phyloP scores from a whole-genome alignment of 2,797 vertebrate genomes.

The Ispidina picta region DNA sequence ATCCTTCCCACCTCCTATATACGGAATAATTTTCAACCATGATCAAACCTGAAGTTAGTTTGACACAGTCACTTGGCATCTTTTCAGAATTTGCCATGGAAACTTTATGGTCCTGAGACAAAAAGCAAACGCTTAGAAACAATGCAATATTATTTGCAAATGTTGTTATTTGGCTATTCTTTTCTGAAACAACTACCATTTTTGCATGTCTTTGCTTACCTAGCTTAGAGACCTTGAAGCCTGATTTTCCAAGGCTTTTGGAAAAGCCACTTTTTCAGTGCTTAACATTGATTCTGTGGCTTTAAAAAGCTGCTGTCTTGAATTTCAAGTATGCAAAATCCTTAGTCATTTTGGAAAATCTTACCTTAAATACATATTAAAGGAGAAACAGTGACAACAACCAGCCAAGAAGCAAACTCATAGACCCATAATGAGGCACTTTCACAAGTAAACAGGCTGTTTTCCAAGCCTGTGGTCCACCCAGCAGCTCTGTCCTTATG shows the following conservation, averaged over 20 bases:
- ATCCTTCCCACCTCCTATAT: neutral
- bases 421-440: slow-evolving; percentile 2
- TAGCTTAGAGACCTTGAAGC: neutral
- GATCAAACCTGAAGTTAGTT: neutral
- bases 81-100: neutral
- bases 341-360: slow-evolving; percentile 24
- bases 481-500: neutral
- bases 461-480: neutral
- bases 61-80: neutral
- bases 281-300: slow-evolving; percentile 42
- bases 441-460: neutral
- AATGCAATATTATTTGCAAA: neutral
- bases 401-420: neutral
- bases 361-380: neutral
- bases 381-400: neutral
- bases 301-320: slow-evolving; percentile 26
- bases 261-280: neutral
- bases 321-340: neutral
- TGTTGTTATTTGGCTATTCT: neutral
- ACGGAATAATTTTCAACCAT: neutral
- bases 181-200: neutral
- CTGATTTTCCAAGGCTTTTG: neutral
- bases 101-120: neutral
- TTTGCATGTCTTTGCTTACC: neutral
- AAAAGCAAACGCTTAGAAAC: neutral